phyloP scores from a whole-genome alignment of 2,888 invertebrate species.

The Synanthedon vespiformis region DNA sequence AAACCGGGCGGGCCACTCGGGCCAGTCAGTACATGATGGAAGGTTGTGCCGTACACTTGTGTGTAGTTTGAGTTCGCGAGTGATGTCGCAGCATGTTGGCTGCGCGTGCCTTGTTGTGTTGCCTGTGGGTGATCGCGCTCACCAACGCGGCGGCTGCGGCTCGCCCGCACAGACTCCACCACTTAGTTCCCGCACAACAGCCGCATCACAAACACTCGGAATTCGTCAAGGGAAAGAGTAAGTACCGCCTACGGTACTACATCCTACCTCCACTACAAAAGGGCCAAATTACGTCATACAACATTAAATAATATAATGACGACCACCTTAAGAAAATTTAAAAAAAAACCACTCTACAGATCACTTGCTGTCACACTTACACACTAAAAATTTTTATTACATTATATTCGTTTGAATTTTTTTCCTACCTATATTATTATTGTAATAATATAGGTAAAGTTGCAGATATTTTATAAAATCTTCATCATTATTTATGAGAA shows the following conservation, averaged over 20 bases:
- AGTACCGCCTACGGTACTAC: constrained; percentile 50
- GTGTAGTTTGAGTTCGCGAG: constrained; percentile 41
- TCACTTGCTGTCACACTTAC: no score
- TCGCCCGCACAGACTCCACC: constrained; percentile 38
- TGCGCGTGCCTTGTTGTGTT: constrained; percentile 54
- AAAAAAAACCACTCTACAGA: no score
- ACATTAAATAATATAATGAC: no score
- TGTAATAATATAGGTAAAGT: no score
- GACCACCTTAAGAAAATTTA: no score
- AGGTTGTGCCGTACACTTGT: constrained; percentile 49
- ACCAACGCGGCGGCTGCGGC: constrained; percentile 19
- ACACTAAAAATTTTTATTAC: no score
- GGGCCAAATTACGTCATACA: not conserved
- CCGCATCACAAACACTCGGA: constrained; percentile 67
- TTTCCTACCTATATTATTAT: no score
- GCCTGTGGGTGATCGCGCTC: constrained; percentile 42
- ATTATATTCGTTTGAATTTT: no score
- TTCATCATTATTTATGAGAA: no score
- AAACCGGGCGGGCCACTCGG: constrained; percentile 36
- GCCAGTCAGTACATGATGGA: constrained; percentile 60
- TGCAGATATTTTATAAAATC: no score
- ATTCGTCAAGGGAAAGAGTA: constrained; percentile 84
- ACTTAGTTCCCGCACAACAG: constrained; percentile 34
- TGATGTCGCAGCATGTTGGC: constrained; percentile 65
- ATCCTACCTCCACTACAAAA: constrained; percentile 14